Conservation (phyloP, 2,113 vertebrate genomes). For the Pteropus alecto region DNA sequence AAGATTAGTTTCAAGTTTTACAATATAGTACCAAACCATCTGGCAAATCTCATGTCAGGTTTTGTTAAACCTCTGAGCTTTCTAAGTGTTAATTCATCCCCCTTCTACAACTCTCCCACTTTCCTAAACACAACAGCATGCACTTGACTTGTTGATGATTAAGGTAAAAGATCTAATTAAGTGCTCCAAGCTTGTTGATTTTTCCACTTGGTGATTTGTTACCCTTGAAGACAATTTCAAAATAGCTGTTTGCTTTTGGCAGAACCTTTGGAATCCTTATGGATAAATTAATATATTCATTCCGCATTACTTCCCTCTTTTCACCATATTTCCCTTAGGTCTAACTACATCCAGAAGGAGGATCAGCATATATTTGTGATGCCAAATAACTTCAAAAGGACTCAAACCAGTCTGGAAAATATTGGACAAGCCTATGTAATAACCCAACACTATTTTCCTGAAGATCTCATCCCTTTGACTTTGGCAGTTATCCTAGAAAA, state of each 20-base stretch:
- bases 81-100: slow-evolving; percentile 43
- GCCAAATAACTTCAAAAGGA: background rate
- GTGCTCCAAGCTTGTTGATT: background rate
- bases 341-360: background rate
- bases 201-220: slow-evolving; percentile 30
- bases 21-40: slow-evolving; percentile 82
- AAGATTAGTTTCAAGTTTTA: slow-evolving; percentile 87
- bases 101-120: background rate
- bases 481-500: background rate
- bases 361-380: background rate
- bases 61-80: slow-evolving; percentile 78
- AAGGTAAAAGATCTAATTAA: slow-evolving; percentile 6
- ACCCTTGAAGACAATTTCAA: slow-evolving; percentile 51
- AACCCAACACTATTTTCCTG: background rate
- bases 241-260: slow-evolving; percentile 53
- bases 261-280: slow-evolving; percentile 6
- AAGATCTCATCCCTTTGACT: background rate
- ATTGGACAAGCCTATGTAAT: background rate
- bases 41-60: slow-evolving; percentile 81
- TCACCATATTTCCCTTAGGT: background rate
- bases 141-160: background rate
- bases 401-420: background rate
- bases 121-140: background rate
- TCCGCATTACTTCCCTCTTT: background rate
- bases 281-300: background rate